A percentile compares a stretch with the other conserved stretches of the same genome.
Evolutionary conservation across 2,113 vertebrate species (phyloP).

Genomic region (Cranoglanis bouderius): DNA sequence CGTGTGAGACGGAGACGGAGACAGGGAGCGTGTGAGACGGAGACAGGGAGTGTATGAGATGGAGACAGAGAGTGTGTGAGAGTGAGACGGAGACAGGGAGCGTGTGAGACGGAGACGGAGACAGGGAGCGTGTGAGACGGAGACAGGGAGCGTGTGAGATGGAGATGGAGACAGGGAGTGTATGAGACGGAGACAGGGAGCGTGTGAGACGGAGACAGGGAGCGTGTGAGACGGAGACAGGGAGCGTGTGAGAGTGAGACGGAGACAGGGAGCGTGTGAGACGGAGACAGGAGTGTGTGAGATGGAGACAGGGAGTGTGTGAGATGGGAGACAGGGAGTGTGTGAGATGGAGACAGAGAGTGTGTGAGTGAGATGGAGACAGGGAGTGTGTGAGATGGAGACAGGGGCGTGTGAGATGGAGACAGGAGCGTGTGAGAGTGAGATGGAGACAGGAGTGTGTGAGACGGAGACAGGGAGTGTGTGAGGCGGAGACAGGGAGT

Average conservation of each 20-base stretch:
- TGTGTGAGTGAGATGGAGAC: too few species aligned
- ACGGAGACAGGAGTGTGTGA: conserved; percentile 2
- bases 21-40: background rate
- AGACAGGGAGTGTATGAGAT: too few species aligned
- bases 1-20: conserved; percentile 3
- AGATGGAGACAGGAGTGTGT: too few species aligned
- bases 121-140: background rate
- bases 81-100: conserved; percentile 9
- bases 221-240: background rate
- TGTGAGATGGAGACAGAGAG: conserved; percentile 10
- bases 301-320: conserved; percentile 24
- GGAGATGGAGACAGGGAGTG: too few species aligned
- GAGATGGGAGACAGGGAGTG: too few species aligned
- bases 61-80: background rate
- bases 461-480: conserved; percentile 18
- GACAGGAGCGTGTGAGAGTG: too few species aligned
- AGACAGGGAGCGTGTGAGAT: background rate
- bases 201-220: background rate
- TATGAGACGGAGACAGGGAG: background rate
- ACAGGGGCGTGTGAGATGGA: conserved; percentile 4
- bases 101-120: conserved; percentile 3
- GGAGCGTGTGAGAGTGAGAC: too few species aligned
- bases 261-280: background rate
- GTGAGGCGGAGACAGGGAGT: too few species aligned
- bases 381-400: background rate